A percentile compares a stretch with the other conserved stretches of the same genome.
Conservation (phyloP, 2,797 vertebrate species). For the Heterohyrax brucei region DNA sequence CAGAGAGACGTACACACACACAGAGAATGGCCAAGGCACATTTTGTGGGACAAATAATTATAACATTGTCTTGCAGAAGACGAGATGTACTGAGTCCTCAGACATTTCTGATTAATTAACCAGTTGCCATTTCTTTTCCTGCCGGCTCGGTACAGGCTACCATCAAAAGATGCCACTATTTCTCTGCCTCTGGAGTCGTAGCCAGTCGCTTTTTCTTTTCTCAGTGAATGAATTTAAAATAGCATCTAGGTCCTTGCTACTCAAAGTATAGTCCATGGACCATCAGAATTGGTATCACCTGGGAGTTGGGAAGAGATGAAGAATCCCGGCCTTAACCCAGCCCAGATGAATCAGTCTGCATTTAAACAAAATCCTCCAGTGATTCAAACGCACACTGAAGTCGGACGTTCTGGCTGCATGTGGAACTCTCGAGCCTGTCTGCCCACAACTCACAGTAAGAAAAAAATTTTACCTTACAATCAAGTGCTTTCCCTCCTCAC, state of each 20-base stretch:
- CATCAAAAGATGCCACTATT: slow-evolving; percentile 28
- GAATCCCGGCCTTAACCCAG: background rate
- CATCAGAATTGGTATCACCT: background rate
- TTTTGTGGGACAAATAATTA: slow-evolving; percentile 71
- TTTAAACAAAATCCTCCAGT: slow-evolving; percentile 14
- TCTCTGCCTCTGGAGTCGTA: background rate
- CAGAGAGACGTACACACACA: background rate
- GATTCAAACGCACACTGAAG: background rate
- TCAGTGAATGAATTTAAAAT: slow-evolving; percentile 35
- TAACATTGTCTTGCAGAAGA: slow-evolving; percentile 27
- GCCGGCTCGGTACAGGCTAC: background rate
- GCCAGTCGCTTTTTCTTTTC: slow-evolving; percentile 15
- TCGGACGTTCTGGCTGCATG: background rate
- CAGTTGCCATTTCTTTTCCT: slow-evolving; percentile 19
- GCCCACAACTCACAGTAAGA: background rate
- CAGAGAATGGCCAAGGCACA: slow-evolving; percentile 38
- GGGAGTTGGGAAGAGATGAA: background rate
- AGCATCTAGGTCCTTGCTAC: background rate
- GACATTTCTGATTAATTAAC: slow-evolving; percentile 60
- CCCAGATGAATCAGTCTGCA: background rate
- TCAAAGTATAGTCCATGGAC: background rate
- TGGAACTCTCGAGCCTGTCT: slow-evolving; percentile 34
- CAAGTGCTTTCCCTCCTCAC: background rate
- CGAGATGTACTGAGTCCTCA: slow-evolving; percentile 32
- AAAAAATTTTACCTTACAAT: slow-evolving; percentile 3